Conservation (phyloP, 2,113 vertebrate genomes). For the Natator depressus region DNA sequence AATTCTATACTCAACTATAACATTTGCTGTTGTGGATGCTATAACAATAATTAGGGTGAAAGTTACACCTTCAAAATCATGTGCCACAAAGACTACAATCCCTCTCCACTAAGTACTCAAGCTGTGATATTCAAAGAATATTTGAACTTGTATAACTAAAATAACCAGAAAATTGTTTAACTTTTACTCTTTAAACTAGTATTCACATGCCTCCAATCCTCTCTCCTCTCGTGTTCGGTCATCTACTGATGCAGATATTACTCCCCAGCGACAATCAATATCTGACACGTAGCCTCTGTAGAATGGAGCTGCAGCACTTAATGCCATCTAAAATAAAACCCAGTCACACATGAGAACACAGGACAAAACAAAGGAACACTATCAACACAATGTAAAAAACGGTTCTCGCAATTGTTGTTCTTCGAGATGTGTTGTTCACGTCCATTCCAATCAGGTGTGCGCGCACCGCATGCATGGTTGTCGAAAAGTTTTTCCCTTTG, state of each 20-base stretch:
- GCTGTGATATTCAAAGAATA: neutral
- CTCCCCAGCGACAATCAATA: slow-evolving; percentile 97
- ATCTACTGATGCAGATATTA: slow-evolving; percentile 97
- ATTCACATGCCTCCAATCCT: slow-evolving; percentile 87
- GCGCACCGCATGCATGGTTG: too few species aligned
- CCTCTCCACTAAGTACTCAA: neutral
- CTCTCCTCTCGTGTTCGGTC: slow-evolving; percentile 95
- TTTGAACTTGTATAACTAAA: neutral
- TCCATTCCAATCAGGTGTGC: too few species aligned
- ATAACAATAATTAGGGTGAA: neutral
- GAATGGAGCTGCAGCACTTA: slow-evolving; percentile 96
- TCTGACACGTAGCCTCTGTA: slow-evolving; percentile 97
- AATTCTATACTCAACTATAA: neutral
- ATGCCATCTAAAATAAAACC: slow-evolving; percentile 88
- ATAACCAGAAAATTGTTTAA: neutral
- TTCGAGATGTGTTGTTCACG: too few species aligned
- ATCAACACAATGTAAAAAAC: neutral
- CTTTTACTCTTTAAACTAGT: neutral
- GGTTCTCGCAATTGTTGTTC: too few species aligned
- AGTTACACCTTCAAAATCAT: neutral
- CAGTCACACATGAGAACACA: neutral
- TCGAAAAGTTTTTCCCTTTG: too few species aligned
- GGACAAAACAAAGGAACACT: neutral
- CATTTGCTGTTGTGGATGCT: neutral
- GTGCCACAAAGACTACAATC: neutral